These are phyloP conservation scores for Horisme vitalbata DNA, from an alignment of 2,888 invertebrate species.

Conservation along the genomic window DNA sequence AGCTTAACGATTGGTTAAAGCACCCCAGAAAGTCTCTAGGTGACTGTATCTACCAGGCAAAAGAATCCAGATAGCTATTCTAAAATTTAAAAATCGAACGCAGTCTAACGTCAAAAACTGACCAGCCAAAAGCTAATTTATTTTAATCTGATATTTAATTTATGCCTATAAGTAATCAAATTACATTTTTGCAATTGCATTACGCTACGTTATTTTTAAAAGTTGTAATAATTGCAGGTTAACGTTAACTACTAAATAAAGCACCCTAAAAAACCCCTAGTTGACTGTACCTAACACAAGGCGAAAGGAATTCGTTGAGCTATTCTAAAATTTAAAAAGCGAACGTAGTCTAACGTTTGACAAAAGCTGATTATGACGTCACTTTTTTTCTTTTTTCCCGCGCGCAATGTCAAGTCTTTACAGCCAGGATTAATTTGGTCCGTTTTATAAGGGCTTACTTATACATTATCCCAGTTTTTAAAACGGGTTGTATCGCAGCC, in stretches of 20 bases:
- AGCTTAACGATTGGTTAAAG: too few species aligned
- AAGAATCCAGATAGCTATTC: too few species aligned
- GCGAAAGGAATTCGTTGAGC: conserved; percentile 59
- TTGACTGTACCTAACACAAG: conserved; percentile 31
- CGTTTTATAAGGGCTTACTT: conserved; percentile 80
- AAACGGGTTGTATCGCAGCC: conserved; percentile 76
- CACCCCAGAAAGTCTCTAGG: too few species aligned
- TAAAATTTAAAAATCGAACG: too few species aligned
- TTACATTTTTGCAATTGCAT: too few species aligned
- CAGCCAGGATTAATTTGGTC: conserved; percentile 78
- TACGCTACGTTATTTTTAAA: too few species aligned
- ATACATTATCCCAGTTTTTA: conserved; percentile 57
- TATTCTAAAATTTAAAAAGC: conserved; percentile 73
- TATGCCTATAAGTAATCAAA: too few species aligned
- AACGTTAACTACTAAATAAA: neutral
- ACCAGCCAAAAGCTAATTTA: too few species aligned
- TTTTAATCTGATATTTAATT: too few species aligned
- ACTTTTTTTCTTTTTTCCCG: conserved; percentile 69
- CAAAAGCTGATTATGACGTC: conserved; percentile 83
- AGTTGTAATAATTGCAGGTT: neutral
- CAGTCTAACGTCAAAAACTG: too few species aligned
- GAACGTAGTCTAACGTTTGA: conserved; percentile 75
- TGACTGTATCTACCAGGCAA: too few species aligned
- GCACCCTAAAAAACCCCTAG: too few species aligned
- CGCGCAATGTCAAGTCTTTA: conserved; percentile 64